Conservation (phyloP, 2,113 vertebrate species). For the Pangasianodon hypophthalmus region DNA sequence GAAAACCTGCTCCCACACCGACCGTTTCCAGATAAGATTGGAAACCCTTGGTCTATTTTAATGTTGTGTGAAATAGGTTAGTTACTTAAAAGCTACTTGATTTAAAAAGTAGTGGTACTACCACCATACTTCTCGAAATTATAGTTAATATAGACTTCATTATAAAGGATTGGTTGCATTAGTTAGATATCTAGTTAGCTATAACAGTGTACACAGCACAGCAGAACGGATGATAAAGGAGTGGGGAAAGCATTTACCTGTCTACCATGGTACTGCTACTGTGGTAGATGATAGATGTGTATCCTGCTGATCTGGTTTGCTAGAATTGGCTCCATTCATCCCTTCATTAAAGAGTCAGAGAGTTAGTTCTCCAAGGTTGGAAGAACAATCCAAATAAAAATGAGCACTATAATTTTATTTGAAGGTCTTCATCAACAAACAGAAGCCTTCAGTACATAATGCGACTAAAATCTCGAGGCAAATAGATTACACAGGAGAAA, state of each 20-base stretch:
- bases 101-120: not conserved
- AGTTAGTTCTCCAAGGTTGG: not conserved
- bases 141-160: not conserved
- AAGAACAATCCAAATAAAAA: slow-evolving; percentile 2
- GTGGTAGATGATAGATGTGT: not conserved
- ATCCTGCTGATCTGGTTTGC: not conserved
- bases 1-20: too few relatives aligned
- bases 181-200: not conserved
- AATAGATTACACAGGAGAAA: not conserved
- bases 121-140: not conserved
- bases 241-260: not conserved
- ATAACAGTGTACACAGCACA: not conserved
- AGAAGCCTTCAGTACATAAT: not conserved
- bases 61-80: too few relatives aligned
- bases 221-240: not conserved
- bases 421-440: not conserved
- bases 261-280: not conserved
- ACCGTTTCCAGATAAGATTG: too few relatives aligned
- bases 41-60: too few relatives aligned
- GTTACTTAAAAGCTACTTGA: not conserved
- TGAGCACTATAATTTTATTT: not conserved
- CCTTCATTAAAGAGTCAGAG: not conserved
- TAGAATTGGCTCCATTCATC: not conserved
- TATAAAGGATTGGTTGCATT: not conserved
- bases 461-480: not conserved